These are phyloP conservation scores for Rhagonycha fulva DNA, from an alignment of 2,888 invertebrate species.

Conservation along the genomic window DNA sequence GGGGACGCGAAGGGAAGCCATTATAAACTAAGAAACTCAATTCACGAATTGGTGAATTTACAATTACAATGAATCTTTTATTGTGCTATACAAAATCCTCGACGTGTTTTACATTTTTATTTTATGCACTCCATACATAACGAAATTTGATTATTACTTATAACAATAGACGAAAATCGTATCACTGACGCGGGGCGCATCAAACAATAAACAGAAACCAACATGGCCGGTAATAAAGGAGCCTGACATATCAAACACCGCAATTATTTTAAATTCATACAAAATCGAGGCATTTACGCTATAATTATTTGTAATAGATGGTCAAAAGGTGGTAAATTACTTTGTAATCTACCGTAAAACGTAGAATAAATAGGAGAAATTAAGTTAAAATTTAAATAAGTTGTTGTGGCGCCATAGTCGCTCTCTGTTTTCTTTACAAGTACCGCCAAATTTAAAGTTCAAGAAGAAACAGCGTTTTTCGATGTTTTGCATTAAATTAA, in stretches of 20 bases:
- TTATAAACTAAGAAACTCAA: constrained; percentile 55
- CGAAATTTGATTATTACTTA: constrained; percentile 17
- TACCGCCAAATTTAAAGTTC: neutral
- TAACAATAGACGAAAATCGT: constrained; percentile 37
- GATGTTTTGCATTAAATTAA: no score
- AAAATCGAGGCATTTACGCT: neutral
- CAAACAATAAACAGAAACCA: constrained; percentile 56
- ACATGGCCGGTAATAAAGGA: constrained; percentile 48
- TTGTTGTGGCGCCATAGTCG: neutral
- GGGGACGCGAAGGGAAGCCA: constrained; percentile 72
- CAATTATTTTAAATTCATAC: neutral
- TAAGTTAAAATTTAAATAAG: neutral
- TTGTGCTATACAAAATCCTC: constrained; percentile 24
- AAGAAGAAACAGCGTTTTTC: neutral
- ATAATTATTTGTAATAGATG: neutral
- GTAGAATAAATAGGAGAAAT: neutral
- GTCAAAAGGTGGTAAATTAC: neutral
- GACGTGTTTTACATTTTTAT: neutral
- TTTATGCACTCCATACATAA: constrained; percentile 6
- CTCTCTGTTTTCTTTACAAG: neutral
- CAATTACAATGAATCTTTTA: neutral
- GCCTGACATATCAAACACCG: neutral
- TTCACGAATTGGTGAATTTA: constrained; percentile 10
- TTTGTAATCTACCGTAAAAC: neutral
- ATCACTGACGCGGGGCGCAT: constrained; percentile 54